phyloP scores from a whole-genome alignment of 2,113 vertebrate genomes.

The Pollachius pollachius region DNA sequence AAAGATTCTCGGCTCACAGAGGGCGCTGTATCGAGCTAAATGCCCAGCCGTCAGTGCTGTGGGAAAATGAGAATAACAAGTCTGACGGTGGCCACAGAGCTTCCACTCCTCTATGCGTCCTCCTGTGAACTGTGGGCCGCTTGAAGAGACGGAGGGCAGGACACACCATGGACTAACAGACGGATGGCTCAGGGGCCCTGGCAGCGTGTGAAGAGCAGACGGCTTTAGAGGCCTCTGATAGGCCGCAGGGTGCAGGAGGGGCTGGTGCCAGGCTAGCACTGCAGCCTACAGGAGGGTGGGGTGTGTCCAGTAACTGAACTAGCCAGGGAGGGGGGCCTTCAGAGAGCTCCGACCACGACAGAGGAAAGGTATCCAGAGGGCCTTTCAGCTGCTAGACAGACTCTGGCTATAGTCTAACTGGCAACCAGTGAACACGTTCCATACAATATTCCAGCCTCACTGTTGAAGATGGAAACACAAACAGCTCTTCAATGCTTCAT shows the following conservation, averaged over 20 bases:
- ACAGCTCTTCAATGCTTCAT: too few relatives aligned
- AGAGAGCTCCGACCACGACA: too few relatives aligned
- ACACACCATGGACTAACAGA: neutral
- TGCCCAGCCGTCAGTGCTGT: constrained; percentile 19
- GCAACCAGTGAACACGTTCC: too few relatives aligned
- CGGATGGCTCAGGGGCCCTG: constrained; percentile 29
- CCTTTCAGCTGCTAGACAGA: too few relatives aligned
- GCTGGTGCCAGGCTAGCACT: constrained; percentile 43
- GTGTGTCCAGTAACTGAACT: too few relatives aligned
- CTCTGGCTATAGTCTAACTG: too few relatives aligned
- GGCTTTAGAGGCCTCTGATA: constrained; percentile 53
- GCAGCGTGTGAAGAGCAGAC: constrained; percentile 53
- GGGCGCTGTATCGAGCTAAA: constrained; percentile 51
- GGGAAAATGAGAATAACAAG: constrained; percentile 59
- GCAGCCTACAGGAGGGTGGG: constrained; percentile 14
- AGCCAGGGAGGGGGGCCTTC: too few relatives aligned
- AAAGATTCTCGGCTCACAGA: constrained; percentile 63
- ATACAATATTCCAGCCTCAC: too few relatives aligned
- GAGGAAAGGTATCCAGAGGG: too few relatives aligned
- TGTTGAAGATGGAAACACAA: too few relatives aligned
- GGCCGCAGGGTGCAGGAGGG: constrained; percentile 37
- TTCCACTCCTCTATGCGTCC: constrained; percentile 39
- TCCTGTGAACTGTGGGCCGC: constrained; percentile 14
- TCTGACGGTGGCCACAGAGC: constrained; percentile 63
- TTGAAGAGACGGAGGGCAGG: neutral